Evolutionary conservation across 2,888 invertebrate genomes (phyloP), one percentile per base, ranked within the genome.

Genomic region (Epistrophe eligans): DNA sequence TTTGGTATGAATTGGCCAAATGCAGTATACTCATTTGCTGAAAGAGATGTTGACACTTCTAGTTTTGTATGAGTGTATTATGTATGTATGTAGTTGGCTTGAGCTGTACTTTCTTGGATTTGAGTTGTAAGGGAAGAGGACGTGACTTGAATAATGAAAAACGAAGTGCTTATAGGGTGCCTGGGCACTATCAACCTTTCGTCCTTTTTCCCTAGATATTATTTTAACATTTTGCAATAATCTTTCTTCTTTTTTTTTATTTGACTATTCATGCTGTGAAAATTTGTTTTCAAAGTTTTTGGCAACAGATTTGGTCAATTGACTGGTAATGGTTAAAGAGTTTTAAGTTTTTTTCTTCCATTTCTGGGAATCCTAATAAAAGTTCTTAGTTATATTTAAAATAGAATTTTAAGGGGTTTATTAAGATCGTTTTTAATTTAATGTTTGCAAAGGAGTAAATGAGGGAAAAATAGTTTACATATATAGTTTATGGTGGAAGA

Each of bases 281-380:
- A 71, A 73, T 81, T 77, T 79, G 84, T 84, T 66, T 76, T 24
- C n/a, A 62, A 80, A 84, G 71, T 79, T 85, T 85, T 58, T 85
- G 85, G 82, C 85, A 87, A 83, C 87, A 87, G 83, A 87, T 87
- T 87, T 79, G 79, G 77, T 71, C 83, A 87, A 87, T 87, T 83
- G 83, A 87, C 83, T 82, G 66, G 71, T 83, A 83, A 87, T 87
- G 79, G 74, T 60, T 24, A 64, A 71, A 62, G 67, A 70, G 45
- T 81, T 85, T 66, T 62, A 24, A 24, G 24, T 17, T 13, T 64
- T 45, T 32, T 55, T 52, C 19, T 5, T 52, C 5, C 9, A 8
- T 45, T 8, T 45, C 8, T 19, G 2, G 9, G 38, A 15, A 32
- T 48, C 0, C 3, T 24, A 4, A 52, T 52, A 52, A 48, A 38